These are phyloP conservation scores for Minunthozetes semirufus DNA, from an alignment of 2,888 invertebrate species.

Conservation along the genomic window DNA sequence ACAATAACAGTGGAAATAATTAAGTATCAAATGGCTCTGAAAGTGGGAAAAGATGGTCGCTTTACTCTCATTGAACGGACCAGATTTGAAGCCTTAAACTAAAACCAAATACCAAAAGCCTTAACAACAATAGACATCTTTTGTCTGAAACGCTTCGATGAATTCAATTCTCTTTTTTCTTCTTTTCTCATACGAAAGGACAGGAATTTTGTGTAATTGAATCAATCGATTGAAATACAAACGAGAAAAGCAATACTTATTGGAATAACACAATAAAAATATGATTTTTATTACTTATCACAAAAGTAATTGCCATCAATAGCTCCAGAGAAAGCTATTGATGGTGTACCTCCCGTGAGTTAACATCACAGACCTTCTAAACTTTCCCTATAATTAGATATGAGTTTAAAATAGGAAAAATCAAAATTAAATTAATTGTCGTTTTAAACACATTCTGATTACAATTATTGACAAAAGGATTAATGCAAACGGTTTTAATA, in stretches of 20 bases:
- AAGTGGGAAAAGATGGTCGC: no score
- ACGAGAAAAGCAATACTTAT: neutral
- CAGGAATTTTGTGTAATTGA: constrained; percentile 4
- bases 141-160: neutral
- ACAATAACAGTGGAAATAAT: no score
- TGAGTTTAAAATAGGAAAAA: neutral
- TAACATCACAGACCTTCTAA: neutral
- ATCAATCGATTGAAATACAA: neutral
- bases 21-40: no score
- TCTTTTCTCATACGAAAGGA: neutral
- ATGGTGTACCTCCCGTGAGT: neutral
- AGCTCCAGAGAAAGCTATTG: neutral
- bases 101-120: neutral
- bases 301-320: neutral
- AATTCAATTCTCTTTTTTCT: neutral
- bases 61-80: no score
- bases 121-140: constrained; percentile 6
- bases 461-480: neutral
- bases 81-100: neutral
- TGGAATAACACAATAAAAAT: no score
- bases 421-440: neutral
- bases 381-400: neutral
- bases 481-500: neutral
- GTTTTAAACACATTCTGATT: neutral
- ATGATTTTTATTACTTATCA: neutral